Base-by-base conservation (phyloP, 2,888 invertebrate genomes). In the Ditula angustiorana region DNA sequence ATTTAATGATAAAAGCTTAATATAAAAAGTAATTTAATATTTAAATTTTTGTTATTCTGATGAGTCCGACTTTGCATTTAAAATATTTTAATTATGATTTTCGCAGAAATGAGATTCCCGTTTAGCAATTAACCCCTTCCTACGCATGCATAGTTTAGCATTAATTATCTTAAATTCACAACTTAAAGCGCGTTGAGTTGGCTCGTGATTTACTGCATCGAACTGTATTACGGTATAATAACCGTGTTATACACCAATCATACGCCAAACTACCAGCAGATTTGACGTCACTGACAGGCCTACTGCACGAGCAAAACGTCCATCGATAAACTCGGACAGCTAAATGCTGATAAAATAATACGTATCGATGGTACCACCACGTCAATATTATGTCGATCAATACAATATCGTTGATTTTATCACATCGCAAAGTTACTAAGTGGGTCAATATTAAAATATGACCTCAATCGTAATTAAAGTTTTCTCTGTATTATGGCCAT, bases 181-280 rank as follows among this genome's bases (percentile, higher is more conserved):
- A 65, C 66, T 52, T 56, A 61, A 76, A 74, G 63, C 73, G 68
- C 61, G 33, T 5, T 28, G 33, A 78, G 84, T 83, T 83, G 86
- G 84, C 86, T 71, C 72, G 74, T 89, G 83, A 89, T 88, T 89
- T 87, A 89, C 85, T 76, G 70, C 75, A 78, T 86, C 86, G 82
- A 86, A 89, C 73, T 77, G 68, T 71, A 69, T 66, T 74, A 72
- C 76, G 74, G 71, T 71, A 72, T 73, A 72, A 71, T 72, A 66
- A 69, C 69, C 64, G 64, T 64, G 64, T 64, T 64, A 64, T 47
- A 46, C 28, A 53, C 35, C 58, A 21, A 46, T 59, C 64, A 64
- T 59, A 47, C 58, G 30, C 52, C 59, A n/a, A 46, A 35, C 24
- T 59, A 52, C 50, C 50, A 24, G 30, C 50, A 26, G 26, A 59